Evolutionary conservation across 1,140 invertebrate species (phyloP).

Genomic region (Cyclargus thomasi): DNA sequence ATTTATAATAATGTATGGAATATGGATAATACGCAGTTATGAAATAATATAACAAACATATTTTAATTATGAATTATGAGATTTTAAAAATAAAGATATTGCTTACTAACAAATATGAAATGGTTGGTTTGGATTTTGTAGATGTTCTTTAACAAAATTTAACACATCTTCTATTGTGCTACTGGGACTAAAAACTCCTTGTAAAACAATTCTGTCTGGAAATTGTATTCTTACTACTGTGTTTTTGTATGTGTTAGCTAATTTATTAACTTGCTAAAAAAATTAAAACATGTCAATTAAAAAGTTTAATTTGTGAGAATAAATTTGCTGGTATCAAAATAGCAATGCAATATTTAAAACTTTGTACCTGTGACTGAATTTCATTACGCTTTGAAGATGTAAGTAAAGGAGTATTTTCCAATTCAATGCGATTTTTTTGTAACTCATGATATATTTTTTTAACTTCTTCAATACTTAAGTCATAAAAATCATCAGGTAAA

Average conservation of each 20-base stretch:
- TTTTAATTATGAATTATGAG: neutral
- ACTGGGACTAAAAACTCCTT: constrained; percentile 84
- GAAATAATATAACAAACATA: too few species aligned
- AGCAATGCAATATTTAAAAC: neutral
- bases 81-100: neutral
- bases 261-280: constrained; percentile 67
- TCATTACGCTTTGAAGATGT: constrained; percentile 79
- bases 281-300: neutral
- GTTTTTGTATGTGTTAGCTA: constrained; percentile 81
- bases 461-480: constrained; percentile 86
- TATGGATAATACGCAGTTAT: too few species aligned
- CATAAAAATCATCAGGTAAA: constrained; percentile 89
- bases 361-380: constrained; percentile 76
- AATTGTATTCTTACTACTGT: constrained; percentile 88
- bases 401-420: constrained; percentile 81
- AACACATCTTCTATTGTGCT: constrained; percentile 81
- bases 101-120: constrained; percentile 85
- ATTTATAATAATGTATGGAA: too few species aligned
- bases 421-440: constrained; percentile 76
- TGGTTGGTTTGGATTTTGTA: constrained; percentile 76
- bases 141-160: constrained; percentile 82
- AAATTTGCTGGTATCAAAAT: neutral
- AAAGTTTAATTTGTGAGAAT: neutral
- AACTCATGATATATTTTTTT: constrained; percentile 82
- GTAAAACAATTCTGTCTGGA: constrained; percentile 86